Evolutionary conservation across 1,140 invertebrate species (phyloP), one percentile per base, ranked within the genome.

Genomic region (Drosophila tropicalis): DNA sequence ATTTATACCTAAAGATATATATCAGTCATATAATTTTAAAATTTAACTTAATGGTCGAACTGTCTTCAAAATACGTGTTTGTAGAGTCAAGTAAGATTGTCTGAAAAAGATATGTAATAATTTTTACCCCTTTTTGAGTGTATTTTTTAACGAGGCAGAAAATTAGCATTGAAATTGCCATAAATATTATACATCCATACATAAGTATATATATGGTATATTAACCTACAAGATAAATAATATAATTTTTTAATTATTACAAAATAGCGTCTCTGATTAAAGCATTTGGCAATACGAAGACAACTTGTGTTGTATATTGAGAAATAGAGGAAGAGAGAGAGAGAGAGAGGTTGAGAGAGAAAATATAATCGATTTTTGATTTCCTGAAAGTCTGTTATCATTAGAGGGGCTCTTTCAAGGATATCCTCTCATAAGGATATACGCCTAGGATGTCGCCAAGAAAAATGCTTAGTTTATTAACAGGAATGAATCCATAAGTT

Each of bases 401-500:
- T 47, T 47, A 19, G 3, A 6, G 51, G 12, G 17, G 15, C 15
- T 47, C 7, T 0, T 9, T 17, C 2, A 51, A 51, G 44, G 44
- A 51, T 19, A 51, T 22, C 22, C 22, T 25, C 0, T 25, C 22
- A 25, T 25, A 51, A 51, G 44, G 44, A 51, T 19, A 51, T 22
- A 19, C 9, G 2, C 12, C 1, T 47, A 47, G 15, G 17, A 22
- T 51, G 15, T n/a, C 17, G 19, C 44, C 19, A 51, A 51, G 44
- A 51, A 51, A 51, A 22, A 51, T 51, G 7, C 29, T 22, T 17
- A 51, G 44, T 51, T 51, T 51, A 51, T 51, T 51, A 51, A 9
- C 17, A 51, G 17, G n/a, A 56, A 13, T 15, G 25, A 56, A 19
- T 56, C 25, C 55, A 34, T 57, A 57, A 57, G 55, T 32, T 32